Base-by-base conservation (phyloP, 2,113 vertebrate genomes). In the Mastomys coucha region DNA sequence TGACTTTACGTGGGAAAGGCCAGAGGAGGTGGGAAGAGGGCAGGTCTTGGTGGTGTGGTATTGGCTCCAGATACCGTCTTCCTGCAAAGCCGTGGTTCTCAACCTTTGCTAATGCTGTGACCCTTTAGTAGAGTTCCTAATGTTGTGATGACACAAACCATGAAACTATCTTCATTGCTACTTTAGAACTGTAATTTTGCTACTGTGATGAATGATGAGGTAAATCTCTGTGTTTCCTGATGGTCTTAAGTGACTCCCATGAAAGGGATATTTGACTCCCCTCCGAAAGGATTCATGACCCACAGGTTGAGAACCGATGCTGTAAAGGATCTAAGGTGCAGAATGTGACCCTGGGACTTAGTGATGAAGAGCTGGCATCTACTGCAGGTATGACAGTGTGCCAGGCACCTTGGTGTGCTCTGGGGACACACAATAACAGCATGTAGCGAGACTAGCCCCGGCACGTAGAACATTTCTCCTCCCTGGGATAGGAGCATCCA, bases 1-100 rank as follows among this genome's bases (percentile, higher is more conserved):
- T 82, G 51, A n/a, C 49, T 94, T 85, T 56, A 33, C 67, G 20
- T 69, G 91, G 82, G 17, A 93, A 93, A 91, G 26, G n/a, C 39
- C 78, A 91, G 78, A 42, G 22, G 69, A 56, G 24, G 0, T 20
- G 33, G 31, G 31, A 26, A 63, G 1, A 2, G 63, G 14, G 31
- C 22, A 31, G 63, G 81, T 36, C 51, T 33, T 24, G 45, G 26
- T 90, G 51, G 58, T 33, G 70, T 33, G 45, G 33, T 45, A 42
- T 31, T 45, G 69, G 24, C 16, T 49, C 39, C 69, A 49, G 88
- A 39, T 0, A 1, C 39, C n/a, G 0, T 36, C 22, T 87, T 56
- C 24, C 24, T 24, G 45, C 31, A 63, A 3, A 63, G 58, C 56
- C 16, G n/a, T 31, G 81, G 24, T 9, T 28, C 22, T 85, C 24